These are phyloP conservation scores for Spodoptera picta DNA, from an alignment of 2,888 invertebrate species.

Conservation along the genomic window DNA sequence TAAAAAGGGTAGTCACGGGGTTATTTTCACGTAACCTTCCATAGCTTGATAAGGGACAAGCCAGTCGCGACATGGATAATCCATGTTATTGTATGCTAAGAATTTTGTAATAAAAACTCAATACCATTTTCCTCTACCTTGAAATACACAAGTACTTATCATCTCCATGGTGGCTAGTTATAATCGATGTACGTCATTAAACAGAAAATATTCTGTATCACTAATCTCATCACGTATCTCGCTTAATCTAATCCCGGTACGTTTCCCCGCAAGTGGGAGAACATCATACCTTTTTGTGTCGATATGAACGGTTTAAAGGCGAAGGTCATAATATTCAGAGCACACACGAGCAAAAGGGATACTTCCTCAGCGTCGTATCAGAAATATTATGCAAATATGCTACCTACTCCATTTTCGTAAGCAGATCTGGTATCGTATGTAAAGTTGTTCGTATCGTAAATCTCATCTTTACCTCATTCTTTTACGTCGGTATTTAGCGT, in stretches of 20 bases:
- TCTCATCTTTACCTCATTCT: constrained; percentile 61
- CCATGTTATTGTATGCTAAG: neutral
- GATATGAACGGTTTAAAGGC: constrained; percentile 54
- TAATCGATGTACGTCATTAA: constrained; percentile 21
- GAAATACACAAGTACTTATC: neutral
- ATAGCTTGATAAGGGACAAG: constrained; percentile 29
- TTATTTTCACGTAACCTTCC: neutral
- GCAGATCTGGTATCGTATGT: constrained; percentile 64
- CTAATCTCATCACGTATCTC: constrained; percentile 59
- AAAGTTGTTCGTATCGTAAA: constrained; percentile 69
- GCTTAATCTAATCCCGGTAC: constrained; percentile 54
- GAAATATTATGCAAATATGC: constrained; percentile 75
- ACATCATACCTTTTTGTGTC: constrained; percentile 56
- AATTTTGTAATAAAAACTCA: constrained; percentile 22
- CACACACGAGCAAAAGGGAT: constrained; percentile 65
- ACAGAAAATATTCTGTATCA: constrained; percentile 35
- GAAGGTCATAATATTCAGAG: constrained; percentile 60
- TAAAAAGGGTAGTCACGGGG: constrained; percentile 4
- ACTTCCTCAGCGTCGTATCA: constrained; percentile 64
- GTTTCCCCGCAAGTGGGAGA: constrained; percentile 41
- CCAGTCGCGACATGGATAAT: constrained; percentile 1
- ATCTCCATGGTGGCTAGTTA: constrained; percentile 6
- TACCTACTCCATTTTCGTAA: constrained; percentile 66
- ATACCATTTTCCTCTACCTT: constrained; percentile 9
- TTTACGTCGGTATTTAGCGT: constrained; percentile 33